Evolutionary conservation across 2,888 invertebrate genomes (phyloP).

Genomic region (Cataglyphis altisquamis): DNA sequence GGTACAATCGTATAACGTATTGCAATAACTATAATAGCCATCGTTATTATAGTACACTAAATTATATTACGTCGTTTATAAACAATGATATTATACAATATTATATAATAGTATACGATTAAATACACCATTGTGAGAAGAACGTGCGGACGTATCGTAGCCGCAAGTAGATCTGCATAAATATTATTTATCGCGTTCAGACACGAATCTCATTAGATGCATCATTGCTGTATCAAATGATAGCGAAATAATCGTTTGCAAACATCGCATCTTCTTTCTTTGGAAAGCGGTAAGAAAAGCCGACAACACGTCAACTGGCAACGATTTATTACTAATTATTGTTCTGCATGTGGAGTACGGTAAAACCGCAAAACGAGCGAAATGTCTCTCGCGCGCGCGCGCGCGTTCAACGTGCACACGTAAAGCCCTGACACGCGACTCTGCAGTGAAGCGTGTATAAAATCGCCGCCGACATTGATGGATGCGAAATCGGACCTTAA

Average conservation of each 20-base stretch:
- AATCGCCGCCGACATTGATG: constrained; percentile 72
- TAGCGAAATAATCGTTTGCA: constrained; percentile 7
- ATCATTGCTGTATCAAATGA: constrained; percentile 17
- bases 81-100: constrained; percentile 11
- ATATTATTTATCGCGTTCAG: constrained; percentile 32
- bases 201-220: constrained; percentile 10
- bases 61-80: constrained; percentile 18
- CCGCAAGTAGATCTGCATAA: constrained; percentile 10
- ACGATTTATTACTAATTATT: constrained; percentile 73
- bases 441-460: constrained; percentile 52
- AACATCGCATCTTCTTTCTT: constrained; percentile 37
- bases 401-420: constrained; percentile 26
- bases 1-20: background rate
- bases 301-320: constrained; percentile 37
- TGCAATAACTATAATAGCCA: constrained; percentile 10
- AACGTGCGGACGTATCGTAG: background rate
- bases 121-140: background rate
- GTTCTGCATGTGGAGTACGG: constrained; percentile 48
- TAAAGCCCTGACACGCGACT: constrained; percentile 63
- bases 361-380: constrained; percentile 41
- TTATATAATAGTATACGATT: background rate
- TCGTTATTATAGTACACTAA: constrained; percentile 18
- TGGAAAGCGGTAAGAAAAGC: constrained; percentile 37
- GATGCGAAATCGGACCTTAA: constrained; percentile 66
- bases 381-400: constrained; percentile 44